These are phyloP conservation scores for Hermaeophaga mercurialis DNA, from an alignment of 2,888 invertebrate genomes.

Conservation along the genomic window DNA sequence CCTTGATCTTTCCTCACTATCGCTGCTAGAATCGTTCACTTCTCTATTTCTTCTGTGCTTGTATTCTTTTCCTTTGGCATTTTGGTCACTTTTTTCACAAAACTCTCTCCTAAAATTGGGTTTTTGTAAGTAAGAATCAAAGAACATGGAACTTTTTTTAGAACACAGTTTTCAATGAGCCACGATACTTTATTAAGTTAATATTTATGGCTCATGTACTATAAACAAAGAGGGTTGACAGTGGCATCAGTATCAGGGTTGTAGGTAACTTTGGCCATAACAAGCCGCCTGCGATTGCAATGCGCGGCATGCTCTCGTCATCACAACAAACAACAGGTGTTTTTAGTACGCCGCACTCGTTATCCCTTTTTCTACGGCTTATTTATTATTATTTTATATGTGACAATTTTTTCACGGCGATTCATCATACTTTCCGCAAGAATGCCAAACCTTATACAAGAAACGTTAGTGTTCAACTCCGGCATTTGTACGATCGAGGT, in stretches of 20 bases:
- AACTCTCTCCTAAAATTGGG: no score
- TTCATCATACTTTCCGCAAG: conserved; percentile 39
- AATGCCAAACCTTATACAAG: conserved; percentile 15
- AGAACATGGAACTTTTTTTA: no score
- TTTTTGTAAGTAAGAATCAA: no score
- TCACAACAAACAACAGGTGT: conserved; percentile 47
- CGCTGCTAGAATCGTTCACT: no score
- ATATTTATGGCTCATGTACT: conserved; percentile 16
- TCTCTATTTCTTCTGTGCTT: no score
- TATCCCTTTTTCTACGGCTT: conserved; percentile 45
- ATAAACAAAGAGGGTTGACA: conserved; percentile 22
- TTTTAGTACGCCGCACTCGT: conserved; percentile 48
- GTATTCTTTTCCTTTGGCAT: no score
- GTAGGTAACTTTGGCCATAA: conserved; percentile 47
- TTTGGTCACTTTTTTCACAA: no score
- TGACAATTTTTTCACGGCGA: conserved; percentile 45
- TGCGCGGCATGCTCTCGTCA: conserved; percentile 46
- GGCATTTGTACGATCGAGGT: conserved; percentile 16
- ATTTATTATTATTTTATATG: conserved; percentile 50
- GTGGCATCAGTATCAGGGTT: conserved; percentile 37
- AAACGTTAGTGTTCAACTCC: conserved; percentile 18
- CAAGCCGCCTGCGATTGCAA: conserved; percentile 48
- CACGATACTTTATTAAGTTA: no score
- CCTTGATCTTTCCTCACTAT: no score
- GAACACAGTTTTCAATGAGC: no score